Evolutionary conservation across 2,888 invertebrate species (phyloP).

Genomic region (Anticlea derivata): DNA sequence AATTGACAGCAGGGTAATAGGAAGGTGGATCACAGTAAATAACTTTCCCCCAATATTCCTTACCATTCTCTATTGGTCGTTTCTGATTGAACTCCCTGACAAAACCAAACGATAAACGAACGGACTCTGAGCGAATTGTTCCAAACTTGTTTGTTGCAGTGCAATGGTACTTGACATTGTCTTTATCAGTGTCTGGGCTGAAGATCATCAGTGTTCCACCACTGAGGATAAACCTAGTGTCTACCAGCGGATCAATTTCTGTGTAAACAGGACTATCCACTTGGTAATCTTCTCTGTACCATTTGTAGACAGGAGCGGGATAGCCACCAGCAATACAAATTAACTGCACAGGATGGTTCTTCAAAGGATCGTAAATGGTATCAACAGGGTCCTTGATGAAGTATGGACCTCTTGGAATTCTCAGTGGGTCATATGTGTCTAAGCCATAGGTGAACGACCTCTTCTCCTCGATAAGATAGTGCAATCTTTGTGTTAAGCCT

Average conservation of each 20-base stretch:
- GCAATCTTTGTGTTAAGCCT: conserved; percentile 89
- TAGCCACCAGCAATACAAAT: conserved; percentile 94
- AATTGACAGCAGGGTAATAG: conserved; percentile 94
- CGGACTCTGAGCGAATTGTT: conserved; percentile 93
- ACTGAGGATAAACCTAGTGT: conserved; percentile 92
- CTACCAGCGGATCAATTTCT: conserved; percentile 90
- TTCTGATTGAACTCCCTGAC: conserved; percentile 96
- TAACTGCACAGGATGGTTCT: conserved; percentile 90
- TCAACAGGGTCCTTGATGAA: conserved; percentile 93
- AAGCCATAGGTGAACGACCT: conserved; percentile 94
- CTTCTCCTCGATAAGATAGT: conserved; percentile 88
- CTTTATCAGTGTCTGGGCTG: conserved; percentile 90
- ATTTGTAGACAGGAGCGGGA: conserved; percentile 94
- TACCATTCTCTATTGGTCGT: conserved; percentile 91
- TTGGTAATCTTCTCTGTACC: conserved; percentile 94
- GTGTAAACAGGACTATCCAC: conserved; percentile 89
- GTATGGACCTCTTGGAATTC: conserved; percentile 94
- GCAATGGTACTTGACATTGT: conserved; percentile 96
- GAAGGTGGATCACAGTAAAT: conserved; percentile 96
- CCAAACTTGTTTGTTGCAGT: conserved; percentile 95
- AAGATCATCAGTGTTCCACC: conserved; percentile 96
- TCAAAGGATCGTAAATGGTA: conserved; percentile 92
- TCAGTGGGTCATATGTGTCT: conserved; percentile 90
- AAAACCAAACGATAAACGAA: conserved; percentile 93
- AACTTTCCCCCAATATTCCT: conserved; percentile 97